phyloP scores from a whole-genome alignment of 2,797 vertebrate genomes.

The Anas georgica region DNA sequence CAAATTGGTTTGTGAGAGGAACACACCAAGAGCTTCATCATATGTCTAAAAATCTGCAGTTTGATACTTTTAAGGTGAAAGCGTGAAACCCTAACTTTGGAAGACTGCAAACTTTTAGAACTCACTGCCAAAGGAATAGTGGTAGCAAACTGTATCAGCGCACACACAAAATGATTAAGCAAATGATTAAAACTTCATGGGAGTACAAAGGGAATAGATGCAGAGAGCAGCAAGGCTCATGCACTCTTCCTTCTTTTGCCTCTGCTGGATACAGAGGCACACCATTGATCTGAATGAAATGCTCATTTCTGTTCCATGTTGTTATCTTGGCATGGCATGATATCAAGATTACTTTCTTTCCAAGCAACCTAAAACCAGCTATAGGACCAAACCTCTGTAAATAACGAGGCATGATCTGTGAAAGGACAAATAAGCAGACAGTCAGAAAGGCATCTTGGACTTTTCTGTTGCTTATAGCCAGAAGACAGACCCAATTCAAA shows the following conservation, averaged over 20 bases:
- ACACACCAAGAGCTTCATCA: neutral
- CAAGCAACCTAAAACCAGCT: neutral
- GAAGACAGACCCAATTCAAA: neutral
- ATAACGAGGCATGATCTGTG: neutral
- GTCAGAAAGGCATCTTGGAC: neutral
- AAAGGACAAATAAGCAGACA: neutral
- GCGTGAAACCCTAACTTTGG: neutral
- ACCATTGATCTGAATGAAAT: neutral
- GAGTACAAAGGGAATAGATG: neutral
- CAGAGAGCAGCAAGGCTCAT: neutral
- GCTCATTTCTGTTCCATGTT: neutral
- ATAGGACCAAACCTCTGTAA: neutral
- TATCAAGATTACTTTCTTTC: neutral
- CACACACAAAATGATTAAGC: neutral
- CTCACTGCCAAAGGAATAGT: neutral
- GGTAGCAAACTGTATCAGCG: neutral
- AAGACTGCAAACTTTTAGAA: neutral
- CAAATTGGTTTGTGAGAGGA: neutral
- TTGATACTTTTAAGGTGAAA: neutral
- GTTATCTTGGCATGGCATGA: neutral
- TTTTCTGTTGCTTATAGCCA: neutral
- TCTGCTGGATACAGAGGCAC: neutral
- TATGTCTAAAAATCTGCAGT: neutral
- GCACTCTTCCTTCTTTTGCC: neutral
- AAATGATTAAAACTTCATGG: neutral